Percentiles rank a stretch among this genome's conserved stretches.
phyloP scores from a whole-genome alignment of 2,888 invertebrate species.

The Ectemnius continuus region DNA sequence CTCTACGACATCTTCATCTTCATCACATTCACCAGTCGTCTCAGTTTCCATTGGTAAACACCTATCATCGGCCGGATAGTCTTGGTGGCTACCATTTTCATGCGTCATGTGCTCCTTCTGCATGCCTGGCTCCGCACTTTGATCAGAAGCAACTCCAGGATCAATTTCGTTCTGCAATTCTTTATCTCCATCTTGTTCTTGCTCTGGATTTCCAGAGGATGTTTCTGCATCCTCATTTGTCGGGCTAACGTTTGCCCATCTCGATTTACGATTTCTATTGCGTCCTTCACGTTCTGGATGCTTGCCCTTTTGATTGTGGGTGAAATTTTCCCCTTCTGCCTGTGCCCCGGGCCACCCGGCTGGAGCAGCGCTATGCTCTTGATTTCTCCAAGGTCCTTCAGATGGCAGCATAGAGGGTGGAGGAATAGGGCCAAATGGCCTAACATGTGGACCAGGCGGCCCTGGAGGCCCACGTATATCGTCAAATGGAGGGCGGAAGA shows the following conservation, averaged over 20 bases:
- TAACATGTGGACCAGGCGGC: conserved; percentile 54
- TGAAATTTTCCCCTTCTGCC: conserved; percentile 13
- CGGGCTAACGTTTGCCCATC: conserved; percentile 68
- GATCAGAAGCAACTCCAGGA: background rate
- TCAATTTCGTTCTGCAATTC: background rate
- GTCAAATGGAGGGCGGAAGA: conserved; percentile 72
- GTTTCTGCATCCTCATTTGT: background rate
- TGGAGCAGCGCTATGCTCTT: conserved; percentile 59
- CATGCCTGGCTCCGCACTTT: conserved; percentile 17
- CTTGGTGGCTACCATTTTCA: too few species aligned
- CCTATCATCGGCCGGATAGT: too few species aligned
- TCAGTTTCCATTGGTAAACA: too few species aligned
- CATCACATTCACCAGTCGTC: too few species aligned
- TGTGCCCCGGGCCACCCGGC: background rate
- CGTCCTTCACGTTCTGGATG: conserved; percentile 62
- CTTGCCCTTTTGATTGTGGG: conserved; percentile 59
- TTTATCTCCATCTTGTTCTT: too few species aligned
- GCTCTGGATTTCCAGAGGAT: background rate
- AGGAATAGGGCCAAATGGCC: conserved; percentile 63
- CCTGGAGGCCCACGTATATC: conserved; percentile 57
- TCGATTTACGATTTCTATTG: conserved; percentile 69
- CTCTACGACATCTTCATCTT: too few species aligned
- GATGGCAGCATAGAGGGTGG: conserved; percentile 56
- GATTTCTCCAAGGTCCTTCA: conserved; percentile 66
- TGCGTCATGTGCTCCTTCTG: background rate